Evolutionary conservation across 2,888 invertebrate genomes (phyloP), one percentile per base, ranked within the genome.

Genomic region (Acanthosepion lycidas): DNA sequence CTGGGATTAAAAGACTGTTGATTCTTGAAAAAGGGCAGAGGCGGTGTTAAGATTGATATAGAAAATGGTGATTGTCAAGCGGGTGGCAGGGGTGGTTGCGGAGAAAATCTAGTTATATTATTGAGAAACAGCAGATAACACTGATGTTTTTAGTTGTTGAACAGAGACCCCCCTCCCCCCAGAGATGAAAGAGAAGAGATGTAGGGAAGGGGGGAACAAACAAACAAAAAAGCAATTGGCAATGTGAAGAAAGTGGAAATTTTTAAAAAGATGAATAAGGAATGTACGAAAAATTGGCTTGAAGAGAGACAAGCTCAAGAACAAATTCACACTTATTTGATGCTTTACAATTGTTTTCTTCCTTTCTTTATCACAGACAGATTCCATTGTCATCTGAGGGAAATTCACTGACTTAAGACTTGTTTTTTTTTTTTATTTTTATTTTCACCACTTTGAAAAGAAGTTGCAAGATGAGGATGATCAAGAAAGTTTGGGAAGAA

Each of bases 201-300:
- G 94, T 33, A 94, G 94, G 59, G 94, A 94, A 33, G 91, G 91
- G 51, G 28, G 93, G 9, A 94, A 53, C 8, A 94, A 91, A 78
- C 59, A 94, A 53, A 91, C 15, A 91, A 51, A 94, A 91, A 55
- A 94, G 91, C 51, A 91, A 94, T 64, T 51, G 91, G 94, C 53
- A 94, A 94, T 94, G 94, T 55, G 92, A 91, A 91, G 91, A 91
- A 91, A 94, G 91, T n/a, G 94, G 91, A 94, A 91, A 94, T 91
- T 64, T 91, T 91, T 91, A 93, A 55, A 59, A 64, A 33, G 33
- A 59, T 20, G 64, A 64, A 51, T 48, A n/a, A 59, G 48, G n/a
- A 33, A 48, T 33, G 55, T 33, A 59, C 18, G 55, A 23, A 59
- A 42, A 59, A 48, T 28, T n/a, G 42, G 59, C 20, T 59, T 48